Conservation (phyloP, 2,113 vertebrate species). For the Erythrocercus mccallii region DNA sequence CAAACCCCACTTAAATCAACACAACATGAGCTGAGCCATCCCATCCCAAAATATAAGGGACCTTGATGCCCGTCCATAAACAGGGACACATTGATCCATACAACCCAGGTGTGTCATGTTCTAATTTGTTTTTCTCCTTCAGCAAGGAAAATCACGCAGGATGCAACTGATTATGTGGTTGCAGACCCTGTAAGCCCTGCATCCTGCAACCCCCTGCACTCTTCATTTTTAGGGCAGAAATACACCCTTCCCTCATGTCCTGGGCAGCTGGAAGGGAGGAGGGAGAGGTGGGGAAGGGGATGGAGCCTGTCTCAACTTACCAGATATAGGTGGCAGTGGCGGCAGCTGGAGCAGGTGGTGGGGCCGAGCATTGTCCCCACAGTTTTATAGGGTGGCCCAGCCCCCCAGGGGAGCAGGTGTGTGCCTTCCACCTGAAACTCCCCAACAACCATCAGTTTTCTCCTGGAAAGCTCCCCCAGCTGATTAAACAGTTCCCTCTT, state of each 20-base stretch:
- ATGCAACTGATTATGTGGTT: not conserved
- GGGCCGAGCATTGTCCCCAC: accelerated
- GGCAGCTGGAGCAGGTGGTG: not conserved
- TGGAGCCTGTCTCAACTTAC: not conserved
- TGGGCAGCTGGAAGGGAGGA: not conserved
- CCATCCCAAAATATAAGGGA: not conserved
- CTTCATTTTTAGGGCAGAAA: not conserved
- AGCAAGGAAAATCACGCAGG: not conserved
- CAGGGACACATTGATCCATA: not conserved
- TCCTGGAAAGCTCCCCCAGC: not conserved
- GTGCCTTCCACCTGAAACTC: not conserved
- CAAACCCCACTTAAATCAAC: not conserved
- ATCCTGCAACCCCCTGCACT: not conserved
- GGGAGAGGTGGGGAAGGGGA: not conserved
- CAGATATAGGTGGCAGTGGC: accelerated
- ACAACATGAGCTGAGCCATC: not conserved
- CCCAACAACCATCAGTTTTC: not conserved
- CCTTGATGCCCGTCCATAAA: not conserved
- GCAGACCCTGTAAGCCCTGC: not conserved
- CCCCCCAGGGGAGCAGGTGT: not conserved
- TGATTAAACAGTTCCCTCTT: constrained; percentile 46
- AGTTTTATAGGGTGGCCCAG: constrained; percentile 19
- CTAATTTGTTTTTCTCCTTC: not conserved
- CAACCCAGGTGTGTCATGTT: not conserved
- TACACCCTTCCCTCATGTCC: not conserved